Evolutionary conservation across 2,113 vertebrate species (phyloP), one percentile per base, ranked within the genome.

Genomic region (Fulmarus glacialis): DNA sequence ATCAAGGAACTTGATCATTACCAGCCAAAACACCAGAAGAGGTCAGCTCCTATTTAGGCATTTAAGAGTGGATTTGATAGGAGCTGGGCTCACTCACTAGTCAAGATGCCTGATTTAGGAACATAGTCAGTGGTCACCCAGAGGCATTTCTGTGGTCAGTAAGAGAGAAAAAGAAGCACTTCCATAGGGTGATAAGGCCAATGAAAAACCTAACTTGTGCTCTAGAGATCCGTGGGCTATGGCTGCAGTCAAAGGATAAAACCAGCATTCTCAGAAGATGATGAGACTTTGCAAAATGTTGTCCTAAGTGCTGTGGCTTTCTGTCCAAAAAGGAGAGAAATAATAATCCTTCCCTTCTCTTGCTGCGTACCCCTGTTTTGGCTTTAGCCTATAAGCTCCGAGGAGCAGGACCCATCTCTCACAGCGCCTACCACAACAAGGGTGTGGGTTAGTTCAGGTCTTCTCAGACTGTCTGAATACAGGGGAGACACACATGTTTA

Each of bases 121-220:
- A 64, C 10, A 26, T 0, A 83, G 45, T 5, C 9, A 4, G 1
- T 2, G 0, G 40, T 50, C 13, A 45, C 8, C 2, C 24, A 70
- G 38, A 62, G 29, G 4, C 13, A 43, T 66, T 66, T 66, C 19
- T 55, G 18, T 47, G 17, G 12, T 9, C 52, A 70, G 9, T 47
- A 75, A 84, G 32, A 87, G 22, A 71, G 16, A 38, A 70, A 72
- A 82, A 55, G n/a, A 42, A 27, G 14, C 8, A 30, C 8, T 74
- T 74, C 7, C 30, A 48, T 1, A 16, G 14, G 17, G 36, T 34
- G 8, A 68, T 50, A 12, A 53, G 22, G 19, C 8, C 34, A 55
- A 26, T 6, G 8, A 23, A 70, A 75, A 83, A 36, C 12, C 27
- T 32, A 42, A 48, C 34, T 23, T 63, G 5, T 64, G 16, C 15